Conservation (phyloP, 2,797 vertebrate species). For the Onychomys arenicola region DNA sequence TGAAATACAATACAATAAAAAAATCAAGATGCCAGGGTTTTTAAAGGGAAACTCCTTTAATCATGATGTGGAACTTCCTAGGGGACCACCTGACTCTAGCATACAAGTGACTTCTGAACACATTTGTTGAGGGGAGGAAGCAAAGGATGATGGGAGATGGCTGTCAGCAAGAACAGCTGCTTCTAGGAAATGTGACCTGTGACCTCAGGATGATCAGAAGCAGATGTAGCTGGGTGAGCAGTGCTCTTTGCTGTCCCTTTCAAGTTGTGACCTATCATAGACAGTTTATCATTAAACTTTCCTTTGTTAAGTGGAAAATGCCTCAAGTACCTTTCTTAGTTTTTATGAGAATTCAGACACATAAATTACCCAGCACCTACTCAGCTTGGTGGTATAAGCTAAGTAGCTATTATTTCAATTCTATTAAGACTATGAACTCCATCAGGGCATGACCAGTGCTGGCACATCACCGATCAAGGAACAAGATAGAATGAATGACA, state of each 20-base stretch:
- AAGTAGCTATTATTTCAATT: background rate
- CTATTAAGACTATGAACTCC: background rate
- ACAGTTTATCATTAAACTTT: slow-evolving; percentile 1
- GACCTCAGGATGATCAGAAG: background rate
- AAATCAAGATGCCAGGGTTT: background rate
- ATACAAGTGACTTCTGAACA: background rate
- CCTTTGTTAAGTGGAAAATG: background rate
- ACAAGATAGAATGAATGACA: background rate
- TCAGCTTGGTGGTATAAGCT: background rate
- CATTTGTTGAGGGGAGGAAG: background rate
- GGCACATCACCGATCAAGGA: background rate
- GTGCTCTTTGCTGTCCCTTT: background rate
- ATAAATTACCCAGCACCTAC: background rate
- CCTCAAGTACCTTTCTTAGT: background rate
- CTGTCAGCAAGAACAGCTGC: background rate
- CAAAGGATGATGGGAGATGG: background rate
- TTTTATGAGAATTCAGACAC: slow-evolving; percentile 18
- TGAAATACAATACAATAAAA: background rate
- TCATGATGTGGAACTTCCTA: background rate
- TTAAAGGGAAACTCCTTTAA: slow-evolving; percentile 2
- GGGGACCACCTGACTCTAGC: background rate
- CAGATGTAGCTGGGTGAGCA: background rate
- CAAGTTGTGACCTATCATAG: background rate
- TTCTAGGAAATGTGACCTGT: background rate
- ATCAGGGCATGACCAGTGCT: background rate